Evolutionary conservation across 2,797 vertebrate species (phyloP).

Genomic region (Fringilla coelebs): DNA sequence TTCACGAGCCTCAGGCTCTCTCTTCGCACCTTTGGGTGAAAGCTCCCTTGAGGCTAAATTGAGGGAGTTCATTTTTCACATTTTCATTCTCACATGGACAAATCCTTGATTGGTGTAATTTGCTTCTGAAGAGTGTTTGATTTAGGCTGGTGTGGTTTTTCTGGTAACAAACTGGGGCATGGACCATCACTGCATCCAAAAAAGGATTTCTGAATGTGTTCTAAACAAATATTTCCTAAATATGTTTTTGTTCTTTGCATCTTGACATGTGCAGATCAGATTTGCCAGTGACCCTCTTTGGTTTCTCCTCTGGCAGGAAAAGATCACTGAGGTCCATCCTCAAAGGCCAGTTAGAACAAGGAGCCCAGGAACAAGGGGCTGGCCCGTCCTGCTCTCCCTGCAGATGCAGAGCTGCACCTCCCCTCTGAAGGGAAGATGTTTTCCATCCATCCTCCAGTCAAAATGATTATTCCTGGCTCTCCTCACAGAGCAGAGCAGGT

Average conservation of each 20-base stretch:
- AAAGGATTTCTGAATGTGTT: not conserved
- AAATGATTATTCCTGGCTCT: too few relatives aligned
- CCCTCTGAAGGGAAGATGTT: too few relatives aligned
- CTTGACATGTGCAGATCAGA: not conserved
- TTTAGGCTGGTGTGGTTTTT: not conserved
- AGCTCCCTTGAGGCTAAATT: not conserved
- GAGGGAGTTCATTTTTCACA: not conserved
- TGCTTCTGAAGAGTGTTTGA: not conserved
- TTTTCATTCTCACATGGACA: not conserved
- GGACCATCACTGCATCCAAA: not conserved
- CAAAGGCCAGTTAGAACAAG: too few relatives aligned
- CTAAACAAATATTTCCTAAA: not conserved
- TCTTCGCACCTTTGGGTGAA: not conserved
- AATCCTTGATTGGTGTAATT: not conserved
- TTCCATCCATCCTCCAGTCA: too few relatives aligned
- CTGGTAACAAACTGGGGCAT: not conserved
- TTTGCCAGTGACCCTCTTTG: rapidly evolving
- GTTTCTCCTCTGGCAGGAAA: not conserved
- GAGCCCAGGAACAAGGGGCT: too few relatives aligned
- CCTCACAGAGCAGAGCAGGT: too few relatives aligned
- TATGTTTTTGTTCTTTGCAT: not conserved
- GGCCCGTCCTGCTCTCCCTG: too few relatives aligned
- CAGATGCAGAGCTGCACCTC: too few relatives aligned
- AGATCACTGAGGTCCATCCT: too few relatives aligned
- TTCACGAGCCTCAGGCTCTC: not conserved